Evolutionary conservation across 2,797 vertebrate genomes (phyloP).

Genomic region (Decapterus maruadsi): DNA sequence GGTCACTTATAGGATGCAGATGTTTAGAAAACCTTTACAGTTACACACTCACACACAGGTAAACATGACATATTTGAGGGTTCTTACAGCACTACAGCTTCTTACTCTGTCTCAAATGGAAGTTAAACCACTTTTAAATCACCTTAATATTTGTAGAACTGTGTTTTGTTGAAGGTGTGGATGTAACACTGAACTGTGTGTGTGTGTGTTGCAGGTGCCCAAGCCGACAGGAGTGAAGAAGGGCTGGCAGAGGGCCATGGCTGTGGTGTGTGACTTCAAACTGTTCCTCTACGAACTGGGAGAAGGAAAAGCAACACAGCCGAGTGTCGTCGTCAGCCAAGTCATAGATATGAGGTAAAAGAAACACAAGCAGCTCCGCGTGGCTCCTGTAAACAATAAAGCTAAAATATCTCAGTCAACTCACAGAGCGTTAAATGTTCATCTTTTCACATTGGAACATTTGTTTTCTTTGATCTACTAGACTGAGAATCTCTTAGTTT

Average conservation of each 20-base stretch:
- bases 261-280: constrained; percentile 98
- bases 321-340: constrained; percentile 93
- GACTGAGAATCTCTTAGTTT: background rate
- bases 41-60: background rate
- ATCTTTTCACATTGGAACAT: background rate
- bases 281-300: constrained; percentile 96
- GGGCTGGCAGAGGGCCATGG: constrained; percentile 96
- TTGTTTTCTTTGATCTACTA: background rate
- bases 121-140: background rate
- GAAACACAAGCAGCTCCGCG: background rate
- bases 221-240: constrained; percentile 99
- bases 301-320: constrained; percentile 94
- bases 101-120: background rate
- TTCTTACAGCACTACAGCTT: background rate
- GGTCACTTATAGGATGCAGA: background rate
- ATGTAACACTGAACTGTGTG: background rate
- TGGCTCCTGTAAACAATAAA: background rate
- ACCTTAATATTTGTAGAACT: background rate
- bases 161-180: background rate
- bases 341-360: constrained; percentile 99
- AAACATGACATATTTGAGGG: background rate
- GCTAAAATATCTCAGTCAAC: background rate
- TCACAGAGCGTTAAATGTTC: background rate
- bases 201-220: constrained; percentile 87
- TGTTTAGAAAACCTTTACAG: constrained; percentile 7